Conservation (phyloP, 2,113 vertebrate genomes). For the Centrocercus urophasianus region DNA sequence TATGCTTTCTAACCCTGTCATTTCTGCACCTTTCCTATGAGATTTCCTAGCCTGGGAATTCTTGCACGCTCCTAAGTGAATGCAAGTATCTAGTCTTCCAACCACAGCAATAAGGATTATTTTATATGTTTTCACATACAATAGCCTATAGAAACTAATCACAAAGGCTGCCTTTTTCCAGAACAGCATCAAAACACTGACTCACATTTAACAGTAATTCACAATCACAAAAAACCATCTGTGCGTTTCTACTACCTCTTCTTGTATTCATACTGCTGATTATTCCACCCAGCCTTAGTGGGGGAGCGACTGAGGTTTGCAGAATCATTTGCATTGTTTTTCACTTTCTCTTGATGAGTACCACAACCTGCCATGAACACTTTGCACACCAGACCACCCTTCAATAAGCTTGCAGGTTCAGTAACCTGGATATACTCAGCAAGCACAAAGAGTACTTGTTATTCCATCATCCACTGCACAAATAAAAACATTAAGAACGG, state of each 20-base stretch:
- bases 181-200: background rate
- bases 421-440: background rate
- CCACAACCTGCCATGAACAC: fast-evolving
- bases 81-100: background rate
- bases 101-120: fast-evolving
- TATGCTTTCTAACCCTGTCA: background rate
- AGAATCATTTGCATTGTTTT: background rate
- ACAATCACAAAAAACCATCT: background rate
- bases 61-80: background rate
- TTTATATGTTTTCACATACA: background rate
- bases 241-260: background rate
- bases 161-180: background rate
- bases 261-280: background rate
- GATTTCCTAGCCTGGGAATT: background rate
- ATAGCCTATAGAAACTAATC: background rate
- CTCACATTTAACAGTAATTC: background rate
- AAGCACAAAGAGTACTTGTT: background rate
- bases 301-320: background rate
- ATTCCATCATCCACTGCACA: background rate
- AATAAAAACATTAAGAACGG: background rate
- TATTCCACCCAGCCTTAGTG: background rate
- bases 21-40: background rate
- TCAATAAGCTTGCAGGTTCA: fast-evolving
- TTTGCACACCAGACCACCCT: background rate
- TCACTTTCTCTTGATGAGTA: background rate